These are phyloP conservation scores for Pristionchus exspectatus DNA, from an alignment of 2,888 invertebrate species.

Conservation along the genomic window DNA sequence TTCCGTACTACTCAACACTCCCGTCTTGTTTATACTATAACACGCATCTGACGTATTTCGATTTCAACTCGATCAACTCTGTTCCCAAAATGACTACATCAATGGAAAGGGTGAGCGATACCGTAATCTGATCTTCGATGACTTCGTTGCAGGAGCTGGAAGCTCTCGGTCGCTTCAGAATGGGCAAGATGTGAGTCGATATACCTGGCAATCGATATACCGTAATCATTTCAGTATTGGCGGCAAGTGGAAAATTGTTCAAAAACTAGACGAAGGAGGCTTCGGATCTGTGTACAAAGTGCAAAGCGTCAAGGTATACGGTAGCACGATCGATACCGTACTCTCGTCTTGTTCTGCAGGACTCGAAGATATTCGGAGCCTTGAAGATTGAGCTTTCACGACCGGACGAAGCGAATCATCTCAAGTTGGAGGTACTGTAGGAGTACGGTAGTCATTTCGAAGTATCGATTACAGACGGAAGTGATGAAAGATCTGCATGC, in stretches of 20 bases:
- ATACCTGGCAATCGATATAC: background rate
- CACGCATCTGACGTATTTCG: slow-evolving; percentile 2
- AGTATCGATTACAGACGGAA: slow-evolving; percentile 24
- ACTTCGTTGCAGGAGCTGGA: slow-evolving; percentile 33
- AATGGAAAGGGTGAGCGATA: slow-evolving; percentile 41
- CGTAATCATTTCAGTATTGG: slow-evolving; percentile 28
- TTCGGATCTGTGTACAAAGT: slow-evolving; percentile 52
- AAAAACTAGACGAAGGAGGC: slow-evolving; percentile 47
- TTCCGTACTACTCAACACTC: background rate
- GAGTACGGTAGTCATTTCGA: background rate
- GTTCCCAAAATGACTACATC: slow-evolving; percentile 41
- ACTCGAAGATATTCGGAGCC: slow-evolving; percentile 30
- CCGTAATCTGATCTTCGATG: background rate
- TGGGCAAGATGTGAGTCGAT: slow-evolving; percentile 54
- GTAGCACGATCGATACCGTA: background rate
- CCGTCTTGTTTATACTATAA: background rate
- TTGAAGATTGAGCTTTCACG: slow-evolving; percentile 34
- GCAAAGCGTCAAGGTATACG: slow-evolving; percentile 32
- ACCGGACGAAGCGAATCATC: slow-evolving; percentile 28
- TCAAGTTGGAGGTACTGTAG: slow-evolving; percentile 53
- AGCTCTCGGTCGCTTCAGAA: slow-evolving; percentile 40
- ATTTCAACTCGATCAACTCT: slow-evolving; percentile 26
- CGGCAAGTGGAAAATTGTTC: slow-evolving; percentile 44
- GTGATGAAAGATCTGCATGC: slow-evolving; percentile 45
- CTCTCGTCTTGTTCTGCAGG: background rate